Evolutionary conservation across 2,113 vertebrate genomes (phyloP).

Genomic region (Haemorhous mexicanus): DNA sequence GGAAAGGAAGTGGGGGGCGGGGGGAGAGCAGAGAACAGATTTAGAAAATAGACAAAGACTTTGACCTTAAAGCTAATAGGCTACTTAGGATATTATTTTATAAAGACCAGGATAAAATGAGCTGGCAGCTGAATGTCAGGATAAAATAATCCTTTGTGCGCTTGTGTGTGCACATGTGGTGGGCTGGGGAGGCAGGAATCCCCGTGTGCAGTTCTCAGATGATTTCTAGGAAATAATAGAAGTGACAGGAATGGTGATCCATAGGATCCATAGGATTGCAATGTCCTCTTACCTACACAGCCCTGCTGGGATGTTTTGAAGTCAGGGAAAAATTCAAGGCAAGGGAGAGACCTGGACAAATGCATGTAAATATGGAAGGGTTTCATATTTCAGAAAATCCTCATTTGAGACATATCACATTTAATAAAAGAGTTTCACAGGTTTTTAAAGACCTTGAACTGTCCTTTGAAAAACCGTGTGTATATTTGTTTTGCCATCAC

Average conservation of each 20-base stretch:
- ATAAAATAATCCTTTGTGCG: constrained; percentile 18
- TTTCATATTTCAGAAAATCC: not conserved
- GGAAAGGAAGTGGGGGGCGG: constrained; percentile 41
- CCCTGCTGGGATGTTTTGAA: not conserved
- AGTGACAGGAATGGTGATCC: not conserved
- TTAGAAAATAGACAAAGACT: constrained; percentile 68
- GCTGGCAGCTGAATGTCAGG: constrained; percentile 44
- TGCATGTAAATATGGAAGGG: not conserved
- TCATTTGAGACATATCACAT: not conserved
- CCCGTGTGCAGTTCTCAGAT: not conserved
- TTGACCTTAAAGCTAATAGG: constrained; percentile 68
- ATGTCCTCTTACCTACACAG: not conserved
- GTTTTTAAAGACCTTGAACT: not conserved
- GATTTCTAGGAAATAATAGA: not conserved
- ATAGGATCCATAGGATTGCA: not conserved
- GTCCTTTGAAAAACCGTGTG: not conserved
- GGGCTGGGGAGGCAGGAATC: not conserved
- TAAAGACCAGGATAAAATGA: constrained; percentile 40
- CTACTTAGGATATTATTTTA: constrained; percentile 63
- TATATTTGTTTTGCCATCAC: not conserved
- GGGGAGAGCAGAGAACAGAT: constrained; percentile 9
- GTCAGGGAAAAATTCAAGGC: not conserved
- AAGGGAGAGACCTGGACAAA: not conserved
- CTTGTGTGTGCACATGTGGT: not conserved
- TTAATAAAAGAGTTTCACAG: not conserved